phyloP scores from a whole-genome alignment of 2,797 vertebrate genomes.

The Poecilia wingei region DNA sequence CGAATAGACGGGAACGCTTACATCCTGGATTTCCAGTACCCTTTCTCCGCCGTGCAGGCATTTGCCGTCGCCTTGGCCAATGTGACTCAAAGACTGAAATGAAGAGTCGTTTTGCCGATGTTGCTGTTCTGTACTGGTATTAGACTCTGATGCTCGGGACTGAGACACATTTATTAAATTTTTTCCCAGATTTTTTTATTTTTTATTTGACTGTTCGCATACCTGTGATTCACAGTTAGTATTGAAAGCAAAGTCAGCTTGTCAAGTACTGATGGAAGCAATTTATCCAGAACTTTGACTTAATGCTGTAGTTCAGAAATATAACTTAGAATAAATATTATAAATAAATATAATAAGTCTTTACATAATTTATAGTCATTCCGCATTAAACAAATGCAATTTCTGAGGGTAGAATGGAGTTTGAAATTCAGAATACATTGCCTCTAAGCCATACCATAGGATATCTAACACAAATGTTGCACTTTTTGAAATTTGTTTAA shows the following conservation, averaged over 20 bases:
- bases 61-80: conserved; percentile 99
- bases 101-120: conserved; percentile 55
- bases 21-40: conserved; percentile 99
- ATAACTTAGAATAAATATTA: background rate
- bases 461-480: conserved; percentile 22
- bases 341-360: conserved; percentile 16
- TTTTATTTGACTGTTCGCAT: conserved; percentile 17
- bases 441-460: conserved; percentile 36
- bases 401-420: conserved; percentile 3
- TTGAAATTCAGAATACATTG: conserved; percentile 28
- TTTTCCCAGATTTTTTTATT: background rate
- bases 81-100: conserved; percentile 97
- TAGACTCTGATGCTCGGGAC: background rate
- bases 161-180: conserved; percentile 5
- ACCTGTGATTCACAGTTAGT: conserved; percentile 32
- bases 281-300: conserved; percentile 30
- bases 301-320: background rate
- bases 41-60: conserved; percentile 98
- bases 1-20: conserved; percentile 98
- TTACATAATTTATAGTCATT: conserved; percentile 21
- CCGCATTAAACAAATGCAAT: conserved; percentile 12
- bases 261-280: conserved; percentile 20
- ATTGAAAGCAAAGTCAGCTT: conserved; percentile 8
- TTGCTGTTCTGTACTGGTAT: conserved; percentile 70
- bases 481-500: conserved; percentile 33